phyloP scores from a whole-genome alignment of 2,113 vertebrate species.

The Labeo catla region DNA sequence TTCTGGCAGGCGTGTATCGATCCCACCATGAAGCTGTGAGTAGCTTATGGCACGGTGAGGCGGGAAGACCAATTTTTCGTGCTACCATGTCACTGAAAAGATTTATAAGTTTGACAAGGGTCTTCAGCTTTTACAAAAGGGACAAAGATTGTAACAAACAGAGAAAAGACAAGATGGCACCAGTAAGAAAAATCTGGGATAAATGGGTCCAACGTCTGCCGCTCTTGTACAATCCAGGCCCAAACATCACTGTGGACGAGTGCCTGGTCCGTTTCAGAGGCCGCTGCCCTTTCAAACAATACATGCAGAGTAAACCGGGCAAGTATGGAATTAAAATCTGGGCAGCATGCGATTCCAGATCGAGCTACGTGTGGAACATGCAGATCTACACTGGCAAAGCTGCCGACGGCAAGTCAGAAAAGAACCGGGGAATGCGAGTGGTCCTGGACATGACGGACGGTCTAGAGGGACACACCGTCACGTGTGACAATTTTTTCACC shows the following conservation, averaged over 20 bases:
- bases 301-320: neutral
- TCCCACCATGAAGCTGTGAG: neutral
- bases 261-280: constrained; percentile 37
- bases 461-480: constrained; percentile 33
- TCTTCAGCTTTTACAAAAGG: neutral
- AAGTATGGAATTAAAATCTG: constrained; percentile 38
- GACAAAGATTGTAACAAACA: neutral
- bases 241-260: constrained; percentile 5
- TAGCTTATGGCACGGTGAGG: neutral
- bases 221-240: constrained; percentile 31
- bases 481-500: constrained; percentile 22
- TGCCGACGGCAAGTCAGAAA: neutral
- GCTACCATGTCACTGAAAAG: neutral
- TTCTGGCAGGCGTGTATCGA: constrained; percentile 9
- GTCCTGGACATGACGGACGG: constrained; percentile 24
- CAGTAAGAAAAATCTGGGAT: constrained; percentile 19
- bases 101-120: neutral
- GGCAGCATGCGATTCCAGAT: neutral
- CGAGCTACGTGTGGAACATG: constrained; percentile 18
- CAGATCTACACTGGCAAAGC: constrained; percentile 23
- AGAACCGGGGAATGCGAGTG: constrained; percentile 24
- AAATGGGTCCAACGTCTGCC: constrained; percentile 23
- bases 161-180: neutral
- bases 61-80: neutral
- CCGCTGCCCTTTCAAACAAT: constrained; percentile 33